These are phyloP conservation scores for Adelognathus sp. DNA, from an alignment of 2,888 invertebrate genomes.

Conservation along the genomic window DNA sequence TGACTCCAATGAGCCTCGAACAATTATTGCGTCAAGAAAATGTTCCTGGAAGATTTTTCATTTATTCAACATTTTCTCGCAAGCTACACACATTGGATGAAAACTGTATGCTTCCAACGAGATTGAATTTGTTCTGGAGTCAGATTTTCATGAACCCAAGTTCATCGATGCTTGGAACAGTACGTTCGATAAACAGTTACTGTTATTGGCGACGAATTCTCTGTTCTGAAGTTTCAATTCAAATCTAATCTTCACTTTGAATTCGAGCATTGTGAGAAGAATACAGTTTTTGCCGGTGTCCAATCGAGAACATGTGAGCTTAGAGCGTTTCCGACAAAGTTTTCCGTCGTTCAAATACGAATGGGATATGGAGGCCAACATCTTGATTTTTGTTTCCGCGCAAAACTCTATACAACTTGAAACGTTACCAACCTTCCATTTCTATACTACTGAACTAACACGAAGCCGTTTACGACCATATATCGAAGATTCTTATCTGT, in stretches of 20 bases:
- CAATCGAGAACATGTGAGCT: too few species aligned
- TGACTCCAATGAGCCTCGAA: background rate
- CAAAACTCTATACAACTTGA: background rate
- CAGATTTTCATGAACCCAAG: background rate
- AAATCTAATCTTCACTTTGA: too few species aligned
- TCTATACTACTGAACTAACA: background rate
- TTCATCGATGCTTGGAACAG: background rate
- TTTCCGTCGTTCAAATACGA: too few species aligned
- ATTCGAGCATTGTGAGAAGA: too few species aligned
- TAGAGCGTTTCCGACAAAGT: too few species aligned
- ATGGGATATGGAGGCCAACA: background rate
- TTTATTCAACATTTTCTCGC: background rate
- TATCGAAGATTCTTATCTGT: constrained; percentile 23
- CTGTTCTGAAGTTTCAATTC: too few species aligned
- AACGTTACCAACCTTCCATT: background rate
- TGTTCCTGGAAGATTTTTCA: constrained; percentile 5
- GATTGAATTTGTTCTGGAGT: background rate
- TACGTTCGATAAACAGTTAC: background rate
- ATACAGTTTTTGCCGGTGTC: too few species aligned
- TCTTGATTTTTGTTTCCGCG: background rate
- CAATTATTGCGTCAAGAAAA: background rate
- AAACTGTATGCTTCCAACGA: background rate
- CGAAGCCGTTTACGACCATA: background rate
- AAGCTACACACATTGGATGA: background rate
- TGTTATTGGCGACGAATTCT: too few species aligned